Conservation (phyloP, 2,888 invertebrate genomes). For the Plagodis dolabraria region DNA sequence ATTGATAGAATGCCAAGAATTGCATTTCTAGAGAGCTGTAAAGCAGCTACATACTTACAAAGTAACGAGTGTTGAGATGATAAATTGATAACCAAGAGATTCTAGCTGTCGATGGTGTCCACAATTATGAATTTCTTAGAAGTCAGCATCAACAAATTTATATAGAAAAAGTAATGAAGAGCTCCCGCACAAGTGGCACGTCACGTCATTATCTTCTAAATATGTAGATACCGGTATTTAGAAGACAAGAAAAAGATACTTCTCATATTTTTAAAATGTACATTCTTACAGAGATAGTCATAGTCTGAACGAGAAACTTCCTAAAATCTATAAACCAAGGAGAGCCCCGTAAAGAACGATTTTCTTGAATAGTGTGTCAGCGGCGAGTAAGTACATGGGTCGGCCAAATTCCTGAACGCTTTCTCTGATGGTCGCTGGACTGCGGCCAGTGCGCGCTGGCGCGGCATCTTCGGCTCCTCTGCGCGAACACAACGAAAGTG, state of each 20-base stretch:
- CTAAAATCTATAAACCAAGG: conserved; percentile 8
- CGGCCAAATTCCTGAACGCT: conserved; percentile 81
- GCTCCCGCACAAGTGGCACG: too few species aligned
- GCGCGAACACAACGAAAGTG: conserved; percentile 73
- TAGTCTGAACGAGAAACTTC: conserved; percentile 3
- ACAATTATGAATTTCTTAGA: background rate
- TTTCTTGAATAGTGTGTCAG: conserved; percentile 46
- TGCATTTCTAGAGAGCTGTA: conserved; percentile 79
- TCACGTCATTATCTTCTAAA: too few species aligned
- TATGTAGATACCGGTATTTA: too few species aligned
- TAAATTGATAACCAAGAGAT: conserved; percentile 52
- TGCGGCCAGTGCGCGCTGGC: conserved; percentile 31
- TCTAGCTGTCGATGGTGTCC: conserved; percentile 5
- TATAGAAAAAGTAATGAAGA: too few species aligned
- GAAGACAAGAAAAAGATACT: conserved; percentile 7
- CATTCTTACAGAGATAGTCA: background rate
- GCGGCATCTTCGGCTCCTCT: conserved; percentile 26
- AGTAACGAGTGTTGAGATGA: conserved; percentile 60
- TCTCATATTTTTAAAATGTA: conserved; percentile 2
- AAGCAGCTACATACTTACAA: conserved; percentile 55
- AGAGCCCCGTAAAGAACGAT: conserved; percentile 21
- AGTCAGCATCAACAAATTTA: too few species aligned
- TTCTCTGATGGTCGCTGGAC: conserved; percentile 62
- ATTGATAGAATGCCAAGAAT: conserved; percentile 62
- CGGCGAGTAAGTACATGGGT: conserved; percentile 48